Base-by-base conservation (phyloP, 2,113 vertebrate genomes). In the Paratilapia polleni region DNA sequence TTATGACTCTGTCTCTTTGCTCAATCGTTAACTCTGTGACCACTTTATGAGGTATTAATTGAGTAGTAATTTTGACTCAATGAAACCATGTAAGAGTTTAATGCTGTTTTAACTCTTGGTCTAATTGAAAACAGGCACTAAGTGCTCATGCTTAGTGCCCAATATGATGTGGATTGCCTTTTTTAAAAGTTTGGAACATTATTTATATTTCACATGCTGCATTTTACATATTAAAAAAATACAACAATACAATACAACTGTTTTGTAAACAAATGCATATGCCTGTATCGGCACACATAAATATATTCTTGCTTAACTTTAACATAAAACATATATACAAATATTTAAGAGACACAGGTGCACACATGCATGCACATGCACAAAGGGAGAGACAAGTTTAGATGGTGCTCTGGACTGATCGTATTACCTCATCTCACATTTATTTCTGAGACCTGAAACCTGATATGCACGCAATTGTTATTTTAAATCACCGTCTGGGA, bases 401-500 rank as follows among this genome's bases (percentile, higher is more conserved):
- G 92, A 94, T 89, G 88, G 86, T 20, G 83, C 82, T 90, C 83
- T 77, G 89, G 81, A 85, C 88, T 91, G 93, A 95, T 95, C 95
- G 88, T 92, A 95, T 96, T 96, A 95, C 95, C 95, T 96, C 94
- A 95, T 94, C 94, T 92, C 89, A 91, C 91, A 95, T 94, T 91
- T 87, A 95, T 96, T 95, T 95, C 84, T 88, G 94, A 93, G 92
- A 92, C 91, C 90, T 88, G 95, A 91, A 95, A 96, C 92, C 81
- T 87, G 95, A 96, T 95, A 95, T 78, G 92, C 93, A 91, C 92
- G 94, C 95, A 94, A 95, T 95, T 96, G 95, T 96, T 95, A 95
- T 96, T 96, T 95, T 96, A 96, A 96, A 95, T 95, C 92, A 94
- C 89, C 79, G 93, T 94, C 94, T 95, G 94, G 92, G 94, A 95